phyloP scores from a whole-genome alignment of 2,113 vertebrate genomes.

The Cromileptes altivelis region DNA sequence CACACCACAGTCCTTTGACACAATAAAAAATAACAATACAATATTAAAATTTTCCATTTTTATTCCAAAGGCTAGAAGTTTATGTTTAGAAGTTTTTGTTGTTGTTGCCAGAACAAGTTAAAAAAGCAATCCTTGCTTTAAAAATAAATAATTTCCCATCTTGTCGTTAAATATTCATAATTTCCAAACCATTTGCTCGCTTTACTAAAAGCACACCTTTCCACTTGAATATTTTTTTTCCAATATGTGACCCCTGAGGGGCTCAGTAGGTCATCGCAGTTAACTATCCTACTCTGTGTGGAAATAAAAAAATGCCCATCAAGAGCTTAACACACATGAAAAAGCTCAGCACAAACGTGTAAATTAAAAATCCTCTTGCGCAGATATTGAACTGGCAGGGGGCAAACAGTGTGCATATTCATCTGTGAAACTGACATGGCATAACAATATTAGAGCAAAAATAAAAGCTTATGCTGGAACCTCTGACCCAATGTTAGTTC shows the following conservation, averaged over 20 bases:
- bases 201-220: neutral
- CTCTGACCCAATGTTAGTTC: constrained; percentile 39
- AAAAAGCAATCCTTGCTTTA: constrained; percentile 14
- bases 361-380: constrained; percentile 43
- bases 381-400: constrained; percentile 8
- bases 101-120: constrained; percentile 23
- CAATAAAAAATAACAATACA: constrained; percentile 22
- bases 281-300: constrained; percentile 38
- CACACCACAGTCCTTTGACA: constrained; percentile 26
- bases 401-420: constrained; percentile 34
- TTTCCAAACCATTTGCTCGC: constrained; percentile 13
- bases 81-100: neutral
- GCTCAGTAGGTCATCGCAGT: constrained; percentile 57
- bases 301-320: constrained; percentile 30
- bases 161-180: constrained; percentile 57
- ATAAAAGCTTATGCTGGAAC: constrained; percentile 32
- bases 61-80: constrained; percentile 5
- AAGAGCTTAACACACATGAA: constrained; percentile 53
- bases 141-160: constrained; percentile 63
- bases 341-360: constrained; percentile 51
- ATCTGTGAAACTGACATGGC: constrained; percentile 14
- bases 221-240: neutral
- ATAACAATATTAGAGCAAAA: constrained; percentile 24
- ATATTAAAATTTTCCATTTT: constrained; percentile 37
- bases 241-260: constrained; percentile 29